phyloP scores from a whole-genome alignment of 2,888 invertebrate species.

The Horisme vitalbata region DNA sequence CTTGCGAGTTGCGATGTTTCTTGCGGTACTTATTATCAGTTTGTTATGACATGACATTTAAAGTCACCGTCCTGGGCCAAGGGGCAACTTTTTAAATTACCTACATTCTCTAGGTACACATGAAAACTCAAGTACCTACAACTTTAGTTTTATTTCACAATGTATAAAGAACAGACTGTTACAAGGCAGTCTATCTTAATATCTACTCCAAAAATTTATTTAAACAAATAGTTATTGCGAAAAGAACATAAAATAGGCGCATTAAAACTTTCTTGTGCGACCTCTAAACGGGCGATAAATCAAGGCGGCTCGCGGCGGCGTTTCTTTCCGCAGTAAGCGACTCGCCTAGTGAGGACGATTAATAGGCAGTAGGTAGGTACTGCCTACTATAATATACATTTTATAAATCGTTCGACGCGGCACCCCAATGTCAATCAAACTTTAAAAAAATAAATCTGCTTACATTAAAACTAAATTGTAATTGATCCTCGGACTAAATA shows the following conservation, averaged over 20 bases:
- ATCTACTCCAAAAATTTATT: slow-evolving; percentile 9
- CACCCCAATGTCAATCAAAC: no score
- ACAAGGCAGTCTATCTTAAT: slow-evolving; percentile 3
- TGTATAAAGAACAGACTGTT: not conserved
- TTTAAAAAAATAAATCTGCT: no score
- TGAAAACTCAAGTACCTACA: not conserved
- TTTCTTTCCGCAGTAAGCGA: not conserved
- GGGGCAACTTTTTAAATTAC: not conserved
- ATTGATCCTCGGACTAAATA: no score
- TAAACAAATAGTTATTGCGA: slow-evolving; percentile 13
- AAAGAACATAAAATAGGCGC: slow-evolving; percentile 7
- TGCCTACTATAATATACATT: no score
- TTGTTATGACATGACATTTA: slow-evolving; percentile 1
- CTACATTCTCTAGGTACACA: not conserved
- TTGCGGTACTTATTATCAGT: slow-evolving; percentile 5
- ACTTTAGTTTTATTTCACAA: not conserved
- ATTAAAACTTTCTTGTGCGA: slow-evolving; percentile 18
- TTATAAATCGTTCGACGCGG: no score
- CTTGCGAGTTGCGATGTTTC: not conserved
- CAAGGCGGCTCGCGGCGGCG: slow-evolving; percentile 7
- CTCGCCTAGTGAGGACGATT: slow-evolving; percentile 8
- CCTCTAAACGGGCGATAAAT: slow-evolving; percentile 22
- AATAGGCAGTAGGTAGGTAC: no score
- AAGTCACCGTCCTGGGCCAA: not conserved
- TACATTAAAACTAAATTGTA: no score